phyloP scores from a whole-genome alignment of 2,797 vertebrate genomes.

The Cygnus olor region DNA sequence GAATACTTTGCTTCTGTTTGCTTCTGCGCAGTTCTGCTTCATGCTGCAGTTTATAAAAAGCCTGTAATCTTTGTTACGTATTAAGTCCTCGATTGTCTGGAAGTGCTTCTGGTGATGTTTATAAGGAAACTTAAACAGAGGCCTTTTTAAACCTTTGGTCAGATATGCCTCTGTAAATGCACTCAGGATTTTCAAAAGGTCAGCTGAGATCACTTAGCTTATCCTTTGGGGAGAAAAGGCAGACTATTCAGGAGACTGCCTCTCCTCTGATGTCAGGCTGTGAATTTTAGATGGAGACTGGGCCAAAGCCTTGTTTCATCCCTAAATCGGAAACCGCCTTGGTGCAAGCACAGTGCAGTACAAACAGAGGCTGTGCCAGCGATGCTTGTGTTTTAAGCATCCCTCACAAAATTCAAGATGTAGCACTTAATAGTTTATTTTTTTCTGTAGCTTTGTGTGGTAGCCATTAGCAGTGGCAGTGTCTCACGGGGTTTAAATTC shows the following conservation, averaged over 20 bases:
- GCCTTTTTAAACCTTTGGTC: not conserved
- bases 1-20: not conserved
- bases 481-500: not conserved
- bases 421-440: not conserved
- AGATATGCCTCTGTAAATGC: not conserved
- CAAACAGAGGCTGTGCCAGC: not conserved
- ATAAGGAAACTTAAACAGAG: not conserved
- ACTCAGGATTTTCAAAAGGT: not conserved
- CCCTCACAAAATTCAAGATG: not conserved
- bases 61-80: not conserved
- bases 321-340: not conserved
- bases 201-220: not conserved
- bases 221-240: not conserved
- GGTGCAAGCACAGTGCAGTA: not conserved
- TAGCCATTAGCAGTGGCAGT: not conserved
- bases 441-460: rapidly evolving
- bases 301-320: not conserved
- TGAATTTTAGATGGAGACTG: not conserved
- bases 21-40: not conserved
- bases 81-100: not conserved
- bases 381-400: not conserved
- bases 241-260: not conserved
- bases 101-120: not conserved
- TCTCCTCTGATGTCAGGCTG: not conserved
- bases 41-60: not conserved